phyloP scores from a whole-genome alignment of 2,113 vertebrate species.

The Lophochroa leadbeateri region DNA sequence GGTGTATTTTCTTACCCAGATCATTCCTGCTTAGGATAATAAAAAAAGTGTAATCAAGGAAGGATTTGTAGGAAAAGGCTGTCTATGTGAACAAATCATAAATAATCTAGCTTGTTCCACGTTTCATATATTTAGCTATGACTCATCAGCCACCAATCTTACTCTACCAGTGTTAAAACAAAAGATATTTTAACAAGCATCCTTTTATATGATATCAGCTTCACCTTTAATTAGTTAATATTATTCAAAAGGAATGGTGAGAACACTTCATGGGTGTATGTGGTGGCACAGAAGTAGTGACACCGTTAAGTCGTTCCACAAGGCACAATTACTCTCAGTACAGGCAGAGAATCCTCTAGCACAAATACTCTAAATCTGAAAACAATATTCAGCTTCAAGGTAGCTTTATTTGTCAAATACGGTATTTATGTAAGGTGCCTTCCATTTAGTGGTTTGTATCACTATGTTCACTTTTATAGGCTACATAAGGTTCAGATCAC shows the following conservation, averaged over 20 bases:
- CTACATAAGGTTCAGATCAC: neutral
- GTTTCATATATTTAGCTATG: neutral
- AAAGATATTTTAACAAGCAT: neutral
- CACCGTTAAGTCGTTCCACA: neutral
- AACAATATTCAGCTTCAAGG: neutral
- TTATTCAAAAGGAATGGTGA: neutral
- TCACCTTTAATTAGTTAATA: neutral
- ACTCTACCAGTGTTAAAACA: neutral
- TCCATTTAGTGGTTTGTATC: neutral
- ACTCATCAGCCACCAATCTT: neutral
- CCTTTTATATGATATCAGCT: neutral
- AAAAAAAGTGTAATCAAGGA: neutral
- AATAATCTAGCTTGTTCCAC: neutral
- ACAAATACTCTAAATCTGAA: neutral
- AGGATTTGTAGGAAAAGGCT: neutral
- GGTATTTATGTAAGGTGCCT: neutral
- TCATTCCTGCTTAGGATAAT: neutral
- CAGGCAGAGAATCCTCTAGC: neutral
- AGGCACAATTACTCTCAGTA: neutral
- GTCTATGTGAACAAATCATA: neutral
- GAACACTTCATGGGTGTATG: neutral
- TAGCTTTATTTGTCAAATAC: neutral
- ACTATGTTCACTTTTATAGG: neutral
- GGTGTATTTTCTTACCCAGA: neutral
- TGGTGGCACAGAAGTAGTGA: neutral